Base-by-base conservation (phyloP, 2,888 invertebrate species). In the Crioceris asparagi region DNA sequence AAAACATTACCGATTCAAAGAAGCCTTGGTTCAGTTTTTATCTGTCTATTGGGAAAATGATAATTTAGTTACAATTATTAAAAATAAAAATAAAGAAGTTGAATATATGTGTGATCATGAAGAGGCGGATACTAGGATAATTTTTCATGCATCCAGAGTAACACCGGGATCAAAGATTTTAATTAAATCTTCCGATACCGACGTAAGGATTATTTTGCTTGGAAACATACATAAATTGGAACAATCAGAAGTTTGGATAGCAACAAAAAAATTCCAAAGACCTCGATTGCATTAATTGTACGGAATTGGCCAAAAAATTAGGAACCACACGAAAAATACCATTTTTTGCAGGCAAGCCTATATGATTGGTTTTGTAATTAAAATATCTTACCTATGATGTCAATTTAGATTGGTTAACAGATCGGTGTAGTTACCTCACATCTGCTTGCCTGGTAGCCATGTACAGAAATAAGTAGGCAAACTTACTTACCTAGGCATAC, bases 1-100 rank as follows among this genome's bases (percentile, higher is more conserved):
- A 8, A 52, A 52, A 45, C 58, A 57, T 48, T 48, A 39, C 41
- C 42, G 48, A 32, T 55, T 57, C 29, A 56, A 57, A 51, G 53
- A 55, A 31, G 52, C 51, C 29, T 29, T 57, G 38, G 50, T 56
- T 27, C 38, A 42, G 16, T 55, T 55, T 40, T 42, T 56, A 37
- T 45, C 46, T 48, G 29, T 38, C 39, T 40, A 57, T 38, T 57
- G 56, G 54, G 40, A 40, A 25, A 44, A 40, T 36, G 32, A 54
- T 27, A 39, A 38, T 46, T 51, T 48, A 32, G 39, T 40, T 26
- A 4, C 55, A 48, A 43, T 51, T 38, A 45, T 49, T 29, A 18
- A 35, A 44, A 50, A 45, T 27, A 53, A 49, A 42, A 44, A 47
- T 21, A 10, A 21, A 10, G 21, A 21, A 21, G 7, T 21, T 21